Evolutionary conservation across 2,113 vertebrate species (phyloP), one percentile per base, ranked within the genome.

Genomic region (Lophura nycthemera): DNA sequence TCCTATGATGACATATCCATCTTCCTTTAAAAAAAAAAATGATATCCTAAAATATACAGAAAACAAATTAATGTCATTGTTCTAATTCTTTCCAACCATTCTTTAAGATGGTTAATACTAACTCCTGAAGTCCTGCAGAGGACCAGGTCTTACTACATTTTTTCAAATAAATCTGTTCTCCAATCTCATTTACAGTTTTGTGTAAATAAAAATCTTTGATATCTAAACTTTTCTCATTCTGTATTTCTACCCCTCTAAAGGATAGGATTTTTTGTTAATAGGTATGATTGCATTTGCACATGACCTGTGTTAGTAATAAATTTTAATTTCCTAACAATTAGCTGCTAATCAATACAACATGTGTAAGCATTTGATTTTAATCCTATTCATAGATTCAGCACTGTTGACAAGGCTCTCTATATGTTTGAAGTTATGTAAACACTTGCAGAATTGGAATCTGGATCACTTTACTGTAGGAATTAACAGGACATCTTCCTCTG

Each of bases 361-460:
- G 54, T 69, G 6, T 25, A 71, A 84, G 11, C 29, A 10, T 64
- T 86, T 86, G 78, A 78, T 87, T 82, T 5, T 72, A 87, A 82
- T 14, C 5, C 52, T 84, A 8, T 67, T 82, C 32, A 43, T 40
- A 79, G 66, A 69, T 60, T 19, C 10, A 52, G 6, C 52, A 69
- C 74, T 45, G 24, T 72, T 0, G 0, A 56, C 40, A 93, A 72
- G 29, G 7, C 8, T 91, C 32, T 52, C 20, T 69, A 4, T 59
- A 5, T 75, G 24, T 54, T 83, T 70, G 61, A 70, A 32, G 66
- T 67, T 59, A 56, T 0, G 0, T 48, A 67, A 60, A 38, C 0
- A 0, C 42, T 64, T 80, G 29, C 32, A 86, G 83, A 74, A 74
- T n/a, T 90, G 42, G 20, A 43, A n/a, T 24, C 36, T 65, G 59